These are phyloP conservation scores for Sussaba pulchella DNA, from an alignment of 2,888 invertebrate species.

Conservation along the genomic window DNA sequence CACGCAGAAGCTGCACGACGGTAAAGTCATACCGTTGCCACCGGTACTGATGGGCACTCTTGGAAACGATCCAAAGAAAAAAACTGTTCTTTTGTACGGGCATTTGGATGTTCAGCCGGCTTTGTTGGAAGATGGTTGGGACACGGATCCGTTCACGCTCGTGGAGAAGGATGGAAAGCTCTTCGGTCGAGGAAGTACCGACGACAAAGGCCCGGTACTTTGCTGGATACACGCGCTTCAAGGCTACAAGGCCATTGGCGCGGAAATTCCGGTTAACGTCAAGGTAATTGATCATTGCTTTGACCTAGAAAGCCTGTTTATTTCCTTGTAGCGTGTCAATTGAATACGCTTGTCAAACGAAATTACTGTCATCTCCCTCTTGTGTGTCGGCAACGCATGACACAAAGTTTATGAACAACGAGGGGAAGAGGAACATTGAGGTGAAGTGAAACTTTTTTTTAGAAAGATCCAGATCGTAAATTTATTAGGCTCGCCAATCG, in stretches of 20 bases:
- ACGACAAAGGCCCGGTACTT: slow-evolving; percentile 97
- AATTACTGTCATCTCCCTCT: no score
- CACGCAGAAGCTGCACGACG: slow-evolving; percentile 89
- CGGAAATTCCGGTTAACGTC: slow-evolving; percentile 90
- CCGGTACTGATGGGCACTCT: slow-evolving; percentile 93
- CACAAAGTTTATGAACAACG: no score
- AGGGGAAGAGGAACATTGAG: no score
- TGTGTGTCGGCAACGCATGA: no score
- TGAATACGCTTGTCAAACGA: no score
- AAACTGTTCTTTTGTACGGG: slow-evolving; percentile 97
- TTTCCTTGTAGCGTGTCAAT: no score
- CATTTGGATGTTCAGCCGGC: slow-evolving; percentile 99
- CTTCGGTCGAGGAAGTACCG: slow-evolving; percentile 96
- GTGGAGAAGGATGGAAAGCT: slow-evolving; percentile 95
- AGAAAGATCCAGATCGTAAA: no score
- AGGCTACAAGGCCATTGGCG: slow-evolving; percentile 91
- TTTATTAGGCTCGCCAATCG: no score
- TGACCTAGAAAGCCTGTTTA: slow-evolving; percentile 1
- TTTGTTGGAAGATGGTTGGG: slow-evolving; percentile 96
- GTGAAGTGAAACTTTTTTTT: no score
- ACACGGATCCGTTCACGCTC: slow-evolving; percentile 96
- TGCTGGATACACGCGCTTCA: slow-evolving; percentile 98
- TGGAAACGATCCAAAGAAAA: slow-evolving; percentile 93
- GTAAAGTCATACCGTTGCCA: slow-evolving; percentile 91
- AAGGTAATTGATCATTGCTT: slow-evolving; percentile 83